Evolutionary conservation across 2,888 invertebrate genomes (phyloP), one percentile per base, ranked within the genome.

Genomic region (Thyatira batis): DNA sequence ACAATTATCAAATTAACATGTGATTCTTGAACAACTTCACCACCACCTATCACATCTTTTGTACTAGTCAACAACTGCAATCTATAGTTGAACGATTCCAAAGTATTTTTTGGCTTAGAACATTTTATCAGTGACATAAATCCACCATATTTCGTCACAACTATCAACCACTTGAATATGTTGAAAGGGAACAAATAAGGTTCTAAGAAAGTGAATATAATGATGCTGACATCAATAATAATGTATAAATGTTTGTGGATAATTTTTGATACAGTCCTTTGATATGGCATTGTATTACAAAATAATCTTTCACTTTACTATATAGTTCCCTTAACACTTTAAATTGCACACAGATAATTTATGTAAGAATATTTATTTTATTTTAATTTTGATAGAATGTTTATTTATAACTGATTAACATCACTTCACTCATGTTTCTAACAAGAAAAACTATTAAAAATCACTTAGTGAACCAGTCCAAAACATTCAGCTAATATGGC

Each of bases 131-230:
- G 23, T 8, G 51, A 64, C 1, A 67, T 54, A 11, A 76, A 20
- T 21, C 75, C 69, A 25, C 78, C 67, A 61, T 77, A 82, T 58
- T 79, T 83, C 9, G 76, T 73, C 4, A 80, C 49, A 2, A 84
- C 60, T 21, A 84, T 61, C 54, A 86, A 73, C 80, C 83, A 84
- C 62, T 82, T 84, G 25, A 85, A 61, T 23, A 86, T 55, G 5
- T 76, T 69, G 48, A 82, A 72, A 2, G 82, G 82, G 30, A 78
- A 78, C 53, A 82, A 58, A 54, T 83, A 82, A 0, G 80, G 73
- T 60, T 85, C 85, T 2, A 85, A 61, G 45, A 83, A 75, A 10
- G 79, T 72, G 43, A 82, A 67, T 5, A 83, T 23, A 23, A 82
- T 64, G 13, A 85, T 71, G 3, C 78, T 67, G 9, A 78, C 60